These are phyloP conservation scores for Coelopa pilipes DNA, from an alignment of 2,888 invertebrate genomes.

Conservation along the genomic window DNA sequence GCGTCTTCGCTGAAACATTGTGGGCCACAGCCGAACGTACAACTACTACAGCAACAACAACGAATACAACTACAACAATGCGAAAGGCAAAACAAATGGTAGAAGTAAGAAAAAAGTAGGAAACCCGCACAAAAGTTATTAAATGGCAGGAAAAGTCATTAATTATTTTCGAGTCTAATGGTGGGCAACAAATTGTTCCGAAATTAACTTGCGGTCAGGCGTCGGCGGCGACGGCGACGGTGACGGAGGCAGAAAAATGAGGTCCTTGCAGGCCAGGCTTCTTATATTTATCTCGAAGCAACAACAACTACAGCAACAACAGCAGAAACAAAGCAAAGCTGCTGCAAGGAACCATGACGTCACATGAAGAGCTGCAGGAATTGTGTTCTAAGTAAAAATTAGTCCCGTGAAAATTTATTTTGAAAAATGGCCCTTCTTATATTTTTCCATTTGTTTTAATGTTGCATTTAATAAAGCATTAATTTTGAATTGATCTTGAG, in stretches of 20 bases:
- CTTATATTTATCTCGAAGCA: not conserved
- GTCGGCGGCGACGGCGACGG: not conserved
- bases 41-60: not conserved
- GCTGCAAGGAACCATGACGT: not conserved
- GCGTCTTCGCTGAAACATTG: conserved; percentile 7
- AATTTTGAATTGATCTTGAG: no score
- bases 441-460: no score
- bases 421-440: no score
- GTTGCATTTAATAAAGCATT: no score
- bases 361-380: not conserved
- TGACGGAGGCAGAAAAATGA: not conserved
- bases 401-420: no score
- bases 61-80: not conserved
- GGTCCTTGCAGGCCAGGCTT: not conserved
- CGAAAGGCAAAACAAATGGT: not conserved
- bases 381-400: no score
- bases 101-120: not conserved
- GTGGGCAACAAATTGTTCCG: conserved; percentile 33
- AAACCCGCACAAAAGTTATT: conserved; percentile 27
- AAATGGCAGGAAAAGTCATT: conserved; percentile 29
- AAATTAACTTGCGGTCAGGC: conserved; percentile 28
- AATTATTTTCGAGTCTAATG: conserved; percentile 30
- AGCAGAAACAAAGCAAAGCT: no score
- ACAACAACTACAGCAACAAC: no score
- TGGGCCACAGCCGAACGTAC: not conserved